Percentiles rank a stretch among this genome's conserved stretches.
Evolutionary conservation across 2,797 vertebrate species (phyloP).

Genomic region (Lindbergichthys nudifrons): DNA sequence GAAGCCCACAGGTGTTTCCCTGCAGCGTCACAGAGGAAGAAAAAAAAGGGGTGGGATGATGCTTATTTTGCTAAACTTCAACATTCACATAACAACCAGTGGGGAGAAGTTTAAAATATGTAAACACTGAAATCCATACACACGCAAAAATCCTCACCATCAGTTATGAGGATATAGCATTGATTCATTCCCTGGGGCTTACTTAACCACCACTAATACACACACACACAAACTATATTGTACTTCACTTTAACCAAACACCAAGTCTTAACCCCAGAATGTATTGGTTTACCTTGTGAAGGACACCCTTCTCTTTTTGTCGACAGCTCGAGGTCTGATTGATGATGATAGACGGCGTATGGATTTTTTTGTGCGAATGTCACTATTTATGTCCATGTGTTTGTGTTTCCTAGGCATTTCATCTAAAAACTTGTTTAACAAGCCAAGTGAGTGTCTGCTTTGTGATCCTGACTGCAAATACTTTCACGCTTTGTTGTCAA

Average conservation of each 20-base stretch:
- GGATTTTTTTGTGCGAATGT: not conserved
- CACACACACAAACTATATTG: not conserved
- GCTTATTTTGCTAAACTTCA: not conserved
- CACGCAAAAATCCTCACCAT: not conserved
- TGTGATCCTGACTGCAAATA: not conserved
- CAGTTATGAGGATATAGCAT: not conserved
- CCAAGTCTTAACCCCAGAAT: not conserved
- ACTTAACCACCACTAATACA: not conserved
- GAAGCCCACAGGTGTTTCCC: not conserved
- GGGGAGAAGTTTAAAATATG: not conserved
- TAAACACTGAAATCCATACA: not conserved
- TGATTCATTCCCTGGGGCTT: not conserved
- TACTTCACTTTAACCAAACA: not conserved
- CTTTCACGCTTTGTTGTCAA: not conserved
- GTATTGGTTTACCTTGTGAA: not conserved
- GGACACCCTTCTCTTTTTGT: not conserved
- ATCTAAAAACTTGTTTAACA: slow-evolving; percentile 49
- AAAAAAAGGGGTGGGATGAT: slow-evolving; percentile 24
- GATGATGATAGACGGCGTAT: not conserved
- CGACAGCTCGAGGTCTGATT: not conserved
- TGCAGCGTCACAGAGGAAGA: not conserved
- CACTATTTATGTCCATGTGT: not conserved
- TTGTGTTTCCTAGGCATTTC: not conserved
- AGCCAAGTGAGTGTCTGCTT: slow-evolving; percentile 27
- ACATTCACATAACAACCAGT: not conserved